Evolutionary conservation across 1,140 invertebrate species (phyloP).

Genomic region (Cydia fagiglandana): DNA sequence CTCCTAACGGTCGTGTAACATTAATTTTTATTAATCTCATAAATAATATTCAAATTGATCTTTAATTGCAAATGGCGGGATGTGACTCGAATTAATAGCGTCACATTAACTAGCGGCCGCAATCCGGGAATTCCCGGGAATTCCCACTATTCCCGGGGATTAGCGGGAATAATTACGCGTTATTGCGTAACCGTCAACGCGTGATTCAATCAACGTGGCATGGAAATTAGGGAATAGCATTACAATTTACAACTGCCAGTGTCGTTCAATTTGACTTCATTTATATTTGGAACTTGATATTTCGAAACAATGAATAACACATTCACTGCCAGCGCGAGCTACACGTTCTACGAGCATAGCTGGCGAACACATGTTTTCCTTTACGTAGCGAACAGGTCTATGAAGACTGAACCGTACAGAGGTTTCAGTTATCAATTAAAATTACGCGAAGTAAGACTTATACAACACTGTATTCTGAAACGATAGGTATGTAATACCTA

Average conservation of each 20-base stretch:
- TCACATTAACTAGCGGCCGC: not conserved
- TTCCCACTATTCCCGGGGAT: not conserved
- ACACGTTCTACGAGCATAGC: too few species aligned
- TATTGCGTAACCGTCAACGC: not conserved
- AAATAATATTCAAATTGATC: not conserved
- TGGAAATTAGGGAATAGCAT: not conserved
- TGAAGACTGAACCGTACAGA: too few species aligned
- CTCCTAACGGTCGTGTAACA: not conserved
- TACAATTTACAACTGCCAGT: not conserved
- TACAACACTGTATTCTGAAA: too few species aligned
- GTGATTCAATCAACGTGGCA: not conserved
- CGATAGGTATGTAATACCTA: too few species aligned
- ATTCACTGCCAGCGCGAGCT: too few species aligned
- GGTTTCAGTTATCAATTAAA: too few species aligned
- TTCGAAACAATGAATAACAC: too few species aligned
- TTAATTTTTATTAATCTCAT: not conserved
- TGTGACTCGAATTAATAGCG: conserved; percentile 5
- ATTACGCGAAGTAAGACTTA: too few species aligned
- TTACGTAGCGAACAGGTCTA: too few species aligned
- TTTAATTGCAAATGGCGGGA: not conserved
- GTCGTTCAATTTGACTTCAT: too few species aligned
- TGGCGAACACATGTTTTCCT: too few species aligned
- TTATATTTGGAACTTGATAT: too few species aligned
- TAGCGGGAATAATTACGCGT: not conserved
- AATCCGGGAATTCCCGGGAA: conserved; percentile 5